Evolutionary conservation across 2,797 vertebrate genomes (phyloP), one percentile per base, ranked within the genome.

Genomic region (Sus cebifrons): DNA sequence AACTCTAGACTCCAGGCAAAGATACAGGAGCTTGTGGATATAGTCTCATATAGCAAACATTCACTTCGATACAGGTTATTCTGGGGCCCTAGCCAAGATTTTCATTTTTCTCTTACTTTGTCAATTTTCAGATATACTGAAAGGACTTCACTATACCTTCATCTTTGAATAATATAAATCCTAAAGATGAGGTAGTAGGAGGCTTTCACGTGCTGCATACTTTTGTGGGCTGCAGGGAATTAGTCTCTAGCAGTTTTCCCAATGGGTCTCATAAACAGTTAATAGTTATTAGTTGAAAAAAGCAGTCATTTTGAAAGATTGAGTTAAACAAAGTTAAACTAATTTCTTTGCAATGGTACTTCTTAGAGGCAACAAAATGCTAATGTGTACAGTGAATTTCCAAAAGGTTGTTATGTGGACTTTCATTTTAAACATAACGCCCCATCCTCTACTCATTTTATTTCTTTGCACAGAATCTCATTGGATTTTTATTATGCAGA

Each of bases 311-410:
- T 84, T 75, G 78, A 86, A 93, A 84, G 54, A 64, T 1, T 77
- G 60, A 93, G 27, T 94, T 84, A 95, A 94, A 83, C 5, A 73
- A 94, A 88, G 20, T 44, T 82, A 88, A 92, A 71, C 4, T 96
- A 49, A 11, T 68, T 92, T 89, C 8, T 88, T 70, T 44, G 44
- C 70, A 54, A 21, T 81, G 23, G 11, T 79, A 40, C 14, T 71
- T 93, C 83, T 90, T 9, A 67, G 67, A 89, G 60, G 18, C 68
- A 49, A 40, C 3, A 32, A 2, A 60, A 77, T 70, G 20, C 71
- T 90, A 36, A 49, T 54, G 17, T 17, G 10, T 67, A 17, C 13
- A 92, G 60, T 78, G 58, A 83, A 68, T 92, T 93, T 86, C 20
- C 13, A 56, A 60, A 49, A 56, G 62, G 7, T 29, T 36, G 0